Evolutionary conservation across 2,113 vertebrate species (phyloP).

Genomic region (Sprattus sprattus): DNA sequence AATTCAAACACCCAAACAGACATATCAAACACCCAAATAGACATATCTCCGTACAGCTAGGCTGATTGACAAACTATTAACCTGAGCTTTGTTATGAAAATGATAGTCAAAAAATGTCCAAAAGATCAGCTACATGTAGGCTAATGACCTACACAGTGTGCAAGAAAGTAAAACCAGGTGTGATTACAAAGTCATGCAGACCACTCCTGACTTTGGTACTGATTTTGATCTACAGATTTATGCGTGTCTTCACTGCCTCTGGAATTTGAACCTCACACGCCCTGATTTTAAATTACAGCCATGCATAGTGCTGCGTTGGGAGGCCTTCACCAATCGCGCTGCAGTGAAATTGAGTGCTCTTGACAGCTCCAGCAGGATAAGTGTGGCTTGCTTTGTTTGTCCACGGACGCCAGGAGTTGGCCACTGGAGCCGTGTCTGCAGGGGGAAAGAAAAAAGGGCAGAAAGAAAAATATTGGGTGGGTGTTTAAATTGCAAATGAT

Average conservation of each 20-base stretch:
- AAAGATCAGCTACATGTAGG: not conserved
- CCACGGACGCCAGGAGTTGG: not conserved
- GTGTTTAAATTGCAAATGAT: constrained; percentile 61
- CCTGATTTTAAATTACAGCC: not conserved
- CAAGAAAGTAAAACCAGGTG: not conserved
- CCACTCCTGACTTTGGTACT: not conserved
- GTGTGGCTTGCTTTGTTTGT: constrained; percentile 15
- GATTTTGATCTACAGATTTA: not conserved
- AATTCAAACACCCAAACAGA: not conserved
- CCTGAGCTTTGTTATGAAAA: not conserved
- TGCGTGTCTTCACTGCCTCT: not conserved
- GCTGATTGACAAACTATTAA: not conserved
- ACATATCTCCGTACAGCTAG: not conserved
- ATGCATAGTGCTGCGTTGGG: not conserved
- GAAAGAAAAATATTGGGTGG: constrained; percentile 28
- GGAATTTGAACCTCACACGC: not conserved
- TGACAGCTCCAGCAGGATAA: constrained; percentile 8
- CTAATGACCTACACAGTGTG: not conserved
- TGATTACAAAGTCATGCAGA: not conserved
- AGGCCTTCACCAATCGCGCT: not conserved
- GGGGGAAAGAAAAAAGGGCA: not conserved
- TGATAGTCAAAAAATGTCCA: not conserved
- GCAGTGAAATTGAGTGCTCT: constrained; percentile 4
- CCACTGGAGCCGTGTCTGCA: not conserved
- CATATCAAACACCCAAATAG: not conserved